Evolutionary conservation across 2,797 vertebrate species (phyloP).

Genomic region (Artibeus jamaicensis): DNA sequence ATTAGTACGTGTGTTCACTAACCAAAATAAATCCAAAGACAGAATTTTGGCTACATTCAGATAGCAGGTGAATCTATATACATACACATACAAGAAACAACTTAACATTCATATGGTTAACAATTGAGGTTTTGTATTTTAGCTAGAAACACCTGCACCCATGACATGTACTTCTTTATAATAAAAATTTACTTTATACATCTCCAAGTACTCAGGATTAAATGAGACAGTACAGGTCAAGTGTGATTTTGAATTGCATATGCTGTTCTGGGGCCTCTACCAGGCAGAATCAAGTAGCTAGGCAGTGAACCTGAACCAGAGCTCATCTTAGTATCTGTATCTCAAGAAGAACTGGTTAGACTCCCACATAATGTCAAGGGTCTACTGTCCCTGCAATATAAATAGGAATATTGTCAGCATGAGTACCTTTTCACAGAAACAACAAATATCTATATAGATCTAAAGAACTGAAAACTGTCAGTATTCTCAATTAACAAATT

Average conservation of each 20-base stretch:
- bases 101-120: not conserved
- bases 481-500: conserved; percentile 43
- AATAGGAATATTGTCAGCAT: not conserved
- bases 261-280: not conserved
- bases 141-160: not conserved
- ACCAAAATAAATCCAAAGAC: not conserved
- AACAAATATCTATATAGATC: not conserved
- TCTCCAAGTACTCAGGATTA: not conserved
- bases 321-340: not conserved
- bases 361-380: not conserved
- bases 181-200: not conserved
- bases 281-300: not conserved
- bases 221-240: not conserved
- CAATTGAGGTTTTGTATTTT: not conserved
- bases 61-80: not conserved
- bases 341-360: not conserved
- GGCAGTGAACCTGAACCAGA: not conserved
- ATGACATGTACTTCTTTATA: not conserved
- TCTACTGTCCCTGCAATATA: not conserved
- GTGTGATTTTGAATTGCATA: not conserved
- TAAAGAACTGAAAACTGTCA: not conserved
- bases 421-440: not conserved
- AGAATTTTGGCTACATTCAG: not conserved
- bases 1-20: not conserved
- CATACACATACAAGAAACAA: not conserved